Evolutionary conservation across 2,888 invertebrate species (phyloP).

Genomic region (Lypha dubia): DNA sequence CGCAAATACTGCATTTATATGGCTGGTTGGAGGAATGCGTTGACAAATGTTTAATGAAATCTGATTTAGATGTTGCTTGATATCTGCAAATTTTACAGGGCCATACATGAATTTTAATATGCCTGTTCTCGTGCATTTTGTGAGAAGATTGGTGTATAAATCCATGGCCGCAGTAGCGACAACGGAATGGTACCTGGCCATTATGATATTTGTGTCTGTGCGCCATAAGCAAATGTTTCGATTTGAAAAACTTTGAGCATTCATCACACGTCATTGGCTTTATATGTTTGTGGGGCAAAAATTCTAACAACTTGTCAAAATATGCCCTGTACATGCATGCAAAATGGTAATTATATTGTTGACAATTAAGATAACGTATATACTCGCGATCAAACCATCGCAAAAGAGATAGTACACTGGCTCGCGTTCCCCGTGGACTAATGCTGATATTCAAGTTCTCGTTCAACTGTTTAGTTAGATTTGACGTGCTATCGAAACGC

Average conservation of each 20-base stretch:
- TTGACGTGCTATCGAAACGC: slow-evolving; percentile 32
- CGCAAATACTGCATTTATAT: slow-evolving; percentile 53
- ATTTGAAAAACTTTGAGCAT: slow-evolving; percentile 50
- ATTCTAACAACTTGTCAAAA: slow-evolving; percentile 46
- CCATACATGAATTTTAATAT: slow-evolving; percentile 57
- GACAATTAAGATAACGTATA: slow-evolving; percentile 42
- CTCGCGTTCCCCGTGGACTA: slow-evolving; percentile 35
- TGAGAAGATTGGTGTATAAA: slow-evolving; percentile 59
- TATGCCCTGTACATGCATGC: slow-evolving; percentile 31
- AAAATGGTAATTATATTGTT: slow-evolving; percentile 36
- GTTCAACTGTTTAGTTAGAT: slow-evolving; percentile 25
- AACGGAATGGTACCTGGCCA: slow-evolving; percentile 55
- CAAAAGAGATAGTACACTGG: slow-evolving; percentile 39
- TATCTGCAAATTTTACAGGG: slow-evolving; percentile 50
- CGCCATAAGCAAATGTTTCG: slow-evolving; percentile 50
- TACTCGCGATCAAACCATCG: slow-evolving; percentile 60
- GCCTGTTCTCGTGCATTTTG: slow-evolving; percentile 55
- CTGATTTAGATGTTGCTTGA: slow-evolving; percentile 55
- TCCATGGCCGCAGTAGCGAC: slow-evolving; percentile 50
- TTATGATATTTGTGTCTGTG: slow-evolving; percentile 59
- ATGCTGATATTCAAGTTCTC: slow-evolving; percentile 29
- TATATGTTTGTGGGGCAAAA: slow-evolving; percentile 53
- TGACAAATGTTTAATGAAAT: slow-evolving; percentile 49
- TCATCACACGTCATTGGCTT: slow-evolving; percentile 45
- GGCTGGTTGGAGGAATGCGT: slow-evolving; percentile 52